Evolutionary conservation across 2,797 vertebrate species (phyloP), one percentile per base, ranked within the genome.

Genomic region (Propithecus perrieri): DNA sequence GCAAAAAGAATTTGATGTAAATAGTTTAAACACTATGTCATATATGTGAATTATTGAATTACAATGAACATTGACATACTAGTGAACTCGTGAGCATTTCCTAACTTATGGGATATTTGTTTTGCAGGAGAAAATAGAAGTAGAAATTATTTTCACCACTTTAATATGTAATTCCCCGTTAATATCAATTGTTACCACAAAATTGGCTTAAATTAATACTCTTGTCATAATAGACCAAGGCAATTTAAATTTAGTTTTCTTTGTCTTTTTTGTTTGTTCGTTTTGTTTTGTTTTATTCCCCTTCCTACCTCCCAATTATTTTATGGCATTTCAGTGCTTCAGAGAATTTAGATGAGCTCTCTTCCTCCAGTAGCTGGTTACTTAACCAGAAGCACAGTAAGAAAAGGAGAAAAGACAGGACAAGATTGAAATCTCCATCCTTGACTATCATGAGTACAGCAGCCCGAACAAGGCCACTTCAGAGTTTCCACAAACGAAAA

Each of bases 401-500:
- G 98, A 99, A 98, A 98, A 99, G 98, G 96, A 98, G 98, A 95
- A 98, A 97, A 92, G 98, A 98, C 74, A 98, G 97, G 89, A 98
- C 97, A 89, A 99, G 98, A 88, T 81, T 98, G 91, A 98, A 97
- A 85, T 98, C 98, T 96, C 96, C 98, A 74, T 98, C 98, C 69
- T 67, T 98, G 75, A 98, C 98, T 78, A 67, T 88, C 28, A 98
- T 98, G 24, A 99, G 98, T 41, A 98, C 99, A 50, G 99, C 99
- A 89, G 99, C 99, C 78, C 99, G 99, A 61, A 99, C 99, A 10
- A 99, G 99, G 92, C 99, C 99, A 0, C 98, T 99, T 93, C 98
- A 99, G 55, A 98, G 98, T 72, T 99, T 99, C 98, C 98, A 99
- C 98, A 99, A 99, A 97, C 99, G 99, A 95, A 99, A 98, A 92